These are phyloP conservation scores for Brachionus manjavacas DNA, from an alignment of 1,140 invertebrate genomes.

Conservation along the genomic window DNA sequence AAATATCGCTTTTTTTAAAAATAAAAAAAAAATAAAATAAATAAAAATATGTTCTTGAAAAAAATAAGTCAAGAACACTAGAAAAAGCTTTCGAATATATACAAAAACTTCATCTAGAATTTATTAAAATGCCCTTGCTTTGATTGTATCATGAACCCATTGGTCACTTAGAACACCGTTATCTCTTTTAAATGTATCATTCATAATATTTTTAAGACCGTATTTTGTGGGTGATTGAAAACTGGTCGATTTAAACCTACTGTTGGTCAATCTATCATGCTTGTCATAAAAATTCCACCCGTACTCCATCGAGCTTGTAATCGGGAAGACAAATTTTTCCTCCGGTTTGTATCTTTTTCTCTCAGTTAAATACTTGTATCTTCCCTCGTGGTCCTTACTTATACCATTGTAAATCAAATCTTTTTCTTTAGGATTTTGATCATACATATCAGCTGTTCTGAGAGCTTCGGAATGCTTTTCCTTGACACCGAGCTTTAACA, in stretches of 20 bases:
- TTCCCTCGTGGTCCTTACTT: slow-evolving; percentile 40
- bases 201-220: slow-evolving; percentile 22
- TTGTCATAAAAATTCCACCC: slow-evolving; percentile 40
- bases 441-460: slow-evolving; percentile 39
- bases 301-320: slow-evolving; percentile 41
- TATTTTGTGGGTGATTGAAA: slow-evolving; percentile 6
- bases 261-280: not conserved
- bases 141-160: slow-evolving; percentile 16
- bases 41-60: not conserved
- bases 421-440: not conserved
- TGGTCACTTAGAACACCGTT: slow-evolving; percentile 19
- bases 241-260: slow-evolving; percentile 18
- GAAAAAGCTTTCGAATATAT: slow-evolving; percentile 14
- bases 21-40: not conserved
- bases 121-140: not conserved
- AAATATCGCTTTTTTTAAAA: not conserved
- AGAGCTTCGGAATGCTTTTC: not conserved
- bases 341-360: slow-evolving; percentile 39
- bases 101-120: not conserved
- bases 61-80: not conserved
- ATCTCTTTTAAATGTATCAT: not conserved
- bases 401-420: slow-evolving; percentile 43
- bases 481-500: slow-evolving; percentile 9
- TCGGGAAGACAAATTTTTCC: slow-evolving; percentile 29
- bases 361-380: slow-evolving; percentile 43